Percentiles rank a stretch among this genome's conserved stretches.
These are phyloP conservation scores for Anarrhichthys ocellatus DNA, from an alignment of 2,113 vertebrate genomes.

Conservation along the genomic window DNA sequence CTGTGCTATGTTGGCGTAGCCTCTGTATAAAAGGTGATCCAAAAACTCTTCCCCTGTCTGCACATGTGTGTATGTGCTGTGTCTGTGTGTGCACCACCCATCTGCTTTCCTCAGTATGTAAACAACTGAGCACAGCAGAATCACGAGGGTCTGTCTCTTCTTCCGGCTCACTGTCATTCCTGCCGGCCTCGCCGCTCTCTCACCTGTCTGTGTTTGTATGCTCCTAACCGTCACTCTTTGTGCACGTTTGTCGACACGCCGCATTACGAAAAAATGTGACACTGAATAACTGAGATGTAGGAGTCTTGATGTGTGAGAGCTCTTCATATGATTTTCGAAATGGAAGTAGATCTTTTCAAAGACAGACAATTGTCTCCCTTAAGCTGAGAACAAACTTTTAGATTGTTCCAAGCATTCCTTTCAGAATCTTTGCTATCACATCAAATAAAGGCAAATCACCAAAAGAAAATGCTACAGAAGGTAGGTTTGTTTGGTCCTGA, in stretches of 20 bases:
- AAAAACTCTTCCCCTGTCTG: not conserved
- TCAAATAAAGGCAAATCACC: not conserved
- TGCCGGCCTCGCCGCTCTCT: not conserved
- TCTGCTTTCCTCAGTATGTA: constrained; percentile 31
- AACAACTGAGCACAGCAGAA: constrained; percentile 39
- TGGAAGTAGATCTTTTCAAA: not conserved
- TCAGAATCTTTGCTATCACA: not conserved
- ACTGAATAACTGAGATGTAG: not conserved
- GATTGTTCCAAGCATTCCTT: not conserved
- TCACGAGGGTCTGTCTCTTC: not conserved
- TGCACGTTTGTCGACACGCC: constrained; percentile 24
- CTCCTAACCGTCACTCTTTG: constrained; percentile 31
- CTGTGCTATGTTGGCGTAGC: constrained; percentile 5
- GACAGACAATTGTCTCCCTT: not conserved
- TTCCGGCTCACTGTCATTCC: constrained; percentile 15
- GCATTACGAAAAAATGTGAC: constrained; percentile 29
- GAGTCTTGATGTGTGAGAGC: not conserved
- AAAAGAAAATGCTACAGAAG: not conserved
- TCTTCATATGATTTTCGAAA: not conserved
- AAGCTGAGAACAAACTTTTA: not conserved
- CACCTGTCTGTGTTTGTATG: constrained; percentile 22
- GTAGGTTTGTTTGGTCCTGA: not conserved
- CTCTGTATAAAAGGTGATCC: constrained; percentile 13
- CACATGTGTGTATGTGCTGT: not conserved
- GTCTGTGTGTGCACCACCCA: constrained; percentile 31